A percentile compares a stretch with the other conserved stretches of the same genome.
Evolutionary conservation across 2,888 invertebrate genomes (phyloP).

Genomic region (Linhomoeus sp.): DNA sequence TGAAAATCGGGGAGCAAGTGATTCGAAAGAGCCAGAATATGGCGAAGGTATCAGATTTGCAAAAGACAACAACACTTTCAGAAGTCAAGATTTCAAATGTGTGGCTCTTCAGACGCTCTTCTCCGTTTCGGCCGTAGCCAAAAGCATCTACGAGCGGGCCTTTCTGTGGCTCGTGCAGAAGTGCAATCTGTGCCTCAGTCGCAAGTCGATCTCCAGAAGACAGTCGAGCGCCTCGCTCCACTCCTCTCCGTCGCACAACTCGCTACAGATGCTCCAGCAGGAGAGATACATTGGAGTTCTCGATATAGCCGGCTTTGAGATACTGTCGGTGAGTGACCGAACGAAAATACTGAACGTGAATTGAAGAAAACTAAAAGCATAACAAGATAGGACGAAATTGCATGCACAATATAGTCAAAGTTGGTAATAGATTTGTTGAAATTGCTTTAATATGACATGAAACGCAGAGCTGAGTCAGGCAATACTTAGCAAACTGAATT

Average conservation of each 20-base stretch:
- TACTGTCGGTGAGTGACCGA: constrained; percentile 15
- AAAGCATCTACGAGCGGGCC: constrained; percentile 18
- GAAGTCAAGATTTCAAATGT: too few species aligned
- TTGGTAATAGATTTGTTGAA: too few species aligned
- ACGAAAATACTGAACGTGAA: too few species aligned
- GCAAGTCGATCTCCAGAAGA: background rate
- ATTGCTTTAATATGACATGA: too few species aligned
- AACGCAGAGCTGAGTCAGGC: too few species aligned
- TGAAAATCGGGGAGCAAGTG: constrained; percentile 32
- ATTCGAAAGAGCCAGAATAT: constrained; percentile 34
- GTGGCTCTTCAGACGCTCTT: constrained; percentile 13
- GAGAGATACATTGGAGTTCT: constrained; percentile 19
- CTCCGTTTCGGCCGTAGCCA: constrained; percentile 18
- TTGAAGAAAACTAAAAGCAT: too few species aligned
- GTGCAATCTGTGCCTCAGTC: constrained; percentile 10
- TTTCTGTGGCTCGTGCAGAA: constrained; percentile 19
- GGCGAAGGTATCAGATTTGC: constrained; percentile 31
- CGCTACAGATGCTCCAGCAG: too few species aligned
- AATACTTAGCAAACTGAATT: too few species aligned
- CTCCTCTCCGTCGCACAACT: too few species aligned
- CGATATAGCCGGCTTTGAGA: constrained; percentile 26
- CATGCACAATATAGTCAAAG: too few species aligned
- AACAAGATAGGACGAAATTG: too few species aligned
- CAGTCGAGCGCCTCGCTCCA: background rate
- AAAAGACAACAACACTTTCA: too few species aligned